Evolutionary conservation across 35 echinoderm and acorn worm genomes (phyloP).

Genomic region (Ophioderma brevispina): DNA sequence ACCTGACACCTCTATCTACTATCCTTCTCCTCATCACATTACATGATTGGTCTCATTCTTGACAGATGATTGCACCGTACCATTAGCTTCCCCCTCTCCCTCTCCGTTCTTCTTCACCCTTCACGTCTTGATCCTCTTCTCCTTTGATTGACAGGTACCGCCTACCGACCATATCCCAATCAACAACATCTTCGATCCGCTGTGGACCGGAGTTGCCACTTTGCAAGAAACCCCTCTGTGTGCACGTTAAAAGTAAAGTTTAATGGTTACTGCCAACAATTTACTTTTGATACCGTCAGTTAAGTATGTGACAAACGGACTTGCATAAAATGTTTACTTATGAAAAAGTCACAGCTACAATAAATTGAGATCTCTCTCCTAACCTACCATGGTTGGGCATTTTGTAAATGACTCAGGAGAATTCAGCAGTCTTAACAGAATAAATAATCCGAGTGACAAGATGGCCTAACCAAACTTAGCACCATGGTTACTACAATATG

Average conservation of each 20-base stretch:
- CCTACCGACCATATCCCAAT: conserved; percentile 80
- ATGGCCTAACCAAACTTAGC: no score
- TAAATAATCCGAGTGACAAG: no score
- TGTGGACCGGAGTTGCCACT: conserved; percentile 55
- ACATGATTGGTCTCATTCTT: neutral
- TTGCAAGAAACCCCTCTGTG: conserved; percentile 63
- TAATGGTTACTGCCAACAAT: neutral
- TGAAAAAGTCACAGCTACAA: no score
- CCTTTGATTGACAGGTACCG: conserved; percentile 92
- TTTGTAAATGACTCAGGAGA: no score
- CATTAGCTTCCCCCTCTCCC: neutral
- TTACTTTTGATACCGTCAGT: neutral
- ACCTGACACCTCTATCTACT: no score
- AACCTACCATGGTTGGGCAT: no score
- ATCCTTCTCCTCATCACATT: no score
- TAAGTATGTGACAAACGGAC: neutral
- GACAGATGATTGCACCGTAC: neutral
- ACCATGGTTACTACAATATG: no score
- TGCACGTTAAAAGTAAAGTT: conserved; percentile 22
- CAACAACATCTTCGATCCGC: conserved; percentile 79
- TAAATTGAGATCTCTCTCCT: no score
- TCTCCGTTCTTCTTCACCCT: conserved; percentile 11
- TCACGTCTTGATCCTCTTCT: conserved; percentile 60
- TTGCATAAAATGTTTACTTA: no score
- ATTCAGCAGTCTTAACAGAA: no score